phyloP scores from a whole-genome alignment of 2,888 invertebrate species.

The Pterobdella sp. region DNA sequence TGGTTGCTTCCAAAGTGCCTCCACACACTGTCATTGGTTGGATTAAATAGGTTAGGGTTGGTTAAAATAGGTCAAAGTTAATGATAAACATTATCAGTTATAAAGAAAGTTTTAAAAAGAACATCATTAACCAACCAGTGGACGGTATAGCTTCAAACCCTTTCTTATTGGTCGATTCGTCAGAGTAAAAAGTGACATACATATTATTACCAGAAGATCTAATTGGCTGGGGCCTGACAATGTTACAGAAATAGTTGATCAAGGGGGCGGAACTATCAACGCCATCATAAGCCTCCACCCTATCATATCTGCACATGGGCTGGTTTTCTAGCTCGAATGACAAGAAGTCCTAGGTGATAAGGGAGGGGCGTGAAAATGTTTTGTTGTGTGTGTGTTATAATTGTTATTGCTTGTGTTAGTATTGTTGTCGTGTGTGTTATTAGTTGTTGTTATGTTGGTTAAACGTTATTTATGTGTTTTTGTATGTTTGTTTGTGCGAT shows the following conservation, averaged over 20 bases:
- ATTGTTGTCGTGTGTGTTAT: too few relatives aligned
- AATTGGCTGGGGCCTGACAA: slow-evolving; percentile 60
- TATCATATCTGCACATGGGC: slow-evolving; percentile 91
- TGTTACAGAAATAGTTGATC: slow-evolving; percentile 84
- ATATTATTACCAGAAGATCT: slow-evolving; percentile 50
- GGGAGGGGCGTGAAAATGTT: background rate
- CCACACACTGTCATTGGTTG: slow-evolving; percentile 68
- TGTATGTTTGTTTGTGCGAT: too few relatives aligned
- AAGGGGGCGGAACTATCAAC: slow-evolving; percentile 73
- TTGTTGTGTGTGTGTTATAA: background rate
- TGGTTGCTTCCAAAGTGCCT: slow-evolving; percentile 74
- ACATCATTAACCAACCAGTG: slow-evolving; percentile 60
- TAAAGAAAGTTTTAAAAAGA: too few relatives aligned
- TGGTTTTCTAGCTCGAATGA: slow-evolving; percentile 93
- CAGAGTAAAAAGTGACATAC: slow-evolving; percentile 83
- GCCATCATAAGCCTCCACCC: slow-evolving; percentile 87
- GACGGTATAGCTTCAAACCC: slow-evolving; percentile 87
- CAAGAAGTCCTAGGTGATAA: slow-evolving; percentile 64
- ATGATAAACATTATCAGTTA: too few relatives aligned
- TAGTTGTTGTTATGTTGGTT: too few relatives aligned
- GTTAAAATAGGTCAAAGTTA: too few relatives aligned
- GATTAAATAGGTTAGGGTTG: background rate
- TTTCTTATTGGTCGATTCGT: slow-evolving; percentile 83
- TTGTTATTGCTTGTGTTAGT: background rate
- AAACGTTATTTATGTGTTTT: too few relatives aligned